Conservation (phyloP, 1,140 invertebrate species). For the Gryllus bimaculatus region DNA sequence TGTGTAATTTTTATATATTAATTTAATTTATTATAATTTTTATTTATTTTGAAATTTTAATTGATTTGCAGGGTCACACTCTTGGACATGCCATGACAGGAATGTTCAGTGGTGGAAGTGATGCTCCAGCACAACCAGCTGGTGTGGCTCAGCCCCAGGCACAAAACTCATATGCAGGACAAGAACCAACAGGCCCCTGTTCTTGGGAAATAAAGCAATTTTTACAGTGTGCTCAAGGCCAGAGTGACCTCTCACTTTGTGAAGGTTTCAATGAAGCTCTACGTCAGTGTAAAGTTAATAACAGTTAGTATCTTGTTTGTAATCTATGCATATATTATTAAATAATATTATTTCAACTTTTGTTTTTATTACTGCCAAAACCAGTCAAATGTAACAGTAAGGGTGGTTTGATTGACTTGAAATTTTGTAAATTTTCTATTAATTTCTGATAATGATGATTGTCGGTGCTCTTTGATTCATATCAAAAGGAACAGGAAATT, state of each 20-base stretch:
- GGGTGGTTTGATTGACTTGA: neutral
- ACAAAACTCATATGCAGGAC: constrained; percentile 29
- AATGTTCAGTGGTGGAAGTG: constrained; percentile 64
- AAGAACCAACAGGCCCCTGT: constrained; percentile 57
- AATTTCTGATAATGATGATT: neutral
- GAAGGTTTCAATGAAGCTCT: constrained; percentile 89
- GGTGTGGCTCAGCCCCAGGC: constrained; percentile 30
- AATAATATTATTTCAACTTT: constrained; percentile 10
- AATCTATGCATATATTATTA: neutral
- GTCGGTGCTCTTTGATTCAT: no score
- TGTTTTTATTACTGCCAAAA: neutral
- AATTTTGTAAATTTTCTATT: neutral
- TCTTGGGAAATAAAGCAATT: constrained; percentile 87
- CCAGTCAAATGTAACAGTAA: neutral
- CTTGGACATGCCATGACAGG: constrained; percentile 77
- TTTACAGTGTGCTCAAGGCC: constrained; percentile 74
- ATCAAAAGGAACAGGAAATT: no score
- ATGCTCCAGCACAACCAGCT: constrained; percentile 32
- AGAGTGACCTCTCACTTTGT: constrained; percentile 74
- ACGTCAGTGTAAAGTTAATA: constrained; percentile 68
- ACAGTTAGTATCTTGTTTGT: constrained; percentile 33
- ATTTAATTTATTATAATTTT: no score
- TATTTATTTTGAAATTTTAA: no score
- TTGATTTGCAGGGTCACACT: constrained; percentile 56
- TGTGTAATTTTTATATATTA: no score